Evolutionary conservation across 2,797 vertebrate genomes (phyloP).

Genomic region (Ispidina lecontei): DNA sequence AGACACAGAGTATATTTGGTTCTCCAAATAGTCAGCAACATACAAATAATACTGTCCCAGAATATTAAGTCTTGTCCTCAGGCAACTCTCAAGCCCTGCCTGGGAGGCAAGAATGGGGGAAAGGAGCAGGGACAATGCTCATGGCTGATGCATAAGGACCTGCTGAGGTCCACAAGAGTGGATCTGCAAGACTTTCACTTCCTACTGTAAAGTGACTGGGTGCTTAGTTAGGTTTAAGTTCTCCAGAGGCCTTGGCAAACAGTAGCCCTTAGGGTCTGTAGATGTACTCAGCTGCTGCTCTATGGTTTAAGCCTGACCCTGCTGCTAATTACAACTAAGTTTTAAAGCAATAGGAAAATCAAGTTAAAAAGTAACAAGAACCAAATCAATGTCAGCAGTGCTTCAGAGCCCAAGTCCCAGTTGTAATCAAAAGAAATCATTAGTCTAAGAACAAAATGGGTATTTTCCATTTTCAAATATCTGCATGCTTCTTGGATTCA

Average conservation of each 20-base stretch:
- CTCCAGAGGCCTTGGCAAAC: neutral
- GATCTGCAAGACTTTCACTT: neutral
- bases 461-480: neutral
- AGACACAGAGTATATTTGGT: neutral
- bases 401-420: neutral
- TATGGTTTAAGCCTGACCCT: neutral
- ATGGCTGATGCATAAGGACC: rapidly evolving
- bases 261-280: neutral
- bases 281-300: neutral
- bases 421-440: neutral
- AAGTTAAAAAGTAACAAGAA: neutral
- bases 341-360: neutral
- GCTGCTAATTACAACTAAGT: neutral
- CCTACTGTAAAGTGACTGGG: neutral
- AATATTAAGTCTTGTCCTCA: neutral
- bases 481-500: neutral
- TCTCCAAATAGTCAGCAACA: rapidly evolving
- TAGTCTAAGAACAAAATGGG: neutral
- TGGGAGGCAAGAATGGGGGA: neutral
- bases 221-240: rapidly evolving
- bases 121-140: neutral
- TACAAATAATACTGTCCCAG: neutral
- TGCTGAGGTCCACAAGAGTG: neutral
- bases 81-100: neutral
- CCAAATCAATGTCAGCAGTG: neutral